phyloP scores from a whole-genome alignment of 1,140 invertebrate genomes.

The Paracyclopina nana region DNA sequence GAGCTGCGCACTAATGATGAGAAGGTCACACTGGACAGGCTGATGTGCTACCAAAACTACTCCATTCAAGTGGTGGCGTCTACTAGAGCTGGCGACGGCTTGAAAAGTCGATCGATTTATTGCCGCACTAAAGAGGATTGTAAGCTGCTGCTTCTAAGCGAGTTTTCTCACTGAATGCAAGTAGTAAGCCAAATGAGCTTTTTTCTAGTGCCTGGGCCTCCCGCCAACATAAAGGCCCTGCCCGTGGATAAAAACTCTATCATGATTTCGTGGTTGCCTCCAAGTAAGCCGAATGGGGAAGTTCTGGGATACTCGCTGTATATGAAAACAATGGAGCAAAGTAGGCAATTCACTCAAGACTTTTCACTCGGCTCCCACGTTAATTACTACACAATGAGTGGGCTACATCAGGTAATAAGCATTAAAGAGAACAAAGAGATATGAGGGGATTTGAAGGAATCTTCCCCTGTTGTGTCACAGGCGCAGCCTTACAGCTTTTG shows the following conservation, averaged over 20 bases:
- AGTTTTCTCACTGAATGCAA: not conserved
- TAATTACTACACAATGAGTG: conserved; percentile 1
- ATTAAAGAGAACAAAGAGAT: not conserved
- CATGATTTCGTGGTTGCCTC: conserved; percentile 62
- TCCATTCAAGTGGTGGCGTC: conserved; percentile 32
- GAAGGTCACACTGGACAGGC: conserved; percentile 23
- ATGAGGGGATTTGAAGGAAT: not conserved
- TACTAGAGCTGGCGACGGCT: conserved; percentile 34
- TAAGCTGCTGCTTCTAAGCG: conserved; percentile 20
- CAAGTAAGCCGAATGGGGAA: conserved; percentile 45
- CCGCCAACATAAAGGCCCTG: conserved; percentile 66
- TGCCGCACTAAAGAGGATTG: conserved; percentile 31
- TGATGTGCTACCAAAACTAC: conserved; percentile 35
- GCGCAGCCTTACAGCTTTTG: conserved; percentile 36
- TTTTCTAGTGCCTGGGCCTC: conserved; percentile 51
- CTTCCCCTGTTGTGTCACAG: not conserved
- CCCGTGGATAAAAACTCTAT: conserved; percentile 61
- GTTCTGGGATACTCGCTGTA: conserved; percentile 53
- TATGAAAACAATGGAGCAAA: conserved; percentile 49
- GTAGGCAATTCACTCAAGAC: conserved; percentile 21
- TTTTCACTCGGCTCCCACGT: conserved; percentile 10
- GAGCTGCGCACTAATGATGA: conserved; percentile 25
- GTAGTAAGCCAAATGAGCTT: not conserved
- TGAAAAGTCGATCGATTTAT: conserved; percentile 28
- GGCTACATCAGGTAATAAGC: conserved; percentile 9